A percentile compares a stretch with the other conserved stretches of the same genome.
Evolutionary conservation across 2,797 vertebrate species (phyloP).

Genomic region (Danio choprae): DNA sequence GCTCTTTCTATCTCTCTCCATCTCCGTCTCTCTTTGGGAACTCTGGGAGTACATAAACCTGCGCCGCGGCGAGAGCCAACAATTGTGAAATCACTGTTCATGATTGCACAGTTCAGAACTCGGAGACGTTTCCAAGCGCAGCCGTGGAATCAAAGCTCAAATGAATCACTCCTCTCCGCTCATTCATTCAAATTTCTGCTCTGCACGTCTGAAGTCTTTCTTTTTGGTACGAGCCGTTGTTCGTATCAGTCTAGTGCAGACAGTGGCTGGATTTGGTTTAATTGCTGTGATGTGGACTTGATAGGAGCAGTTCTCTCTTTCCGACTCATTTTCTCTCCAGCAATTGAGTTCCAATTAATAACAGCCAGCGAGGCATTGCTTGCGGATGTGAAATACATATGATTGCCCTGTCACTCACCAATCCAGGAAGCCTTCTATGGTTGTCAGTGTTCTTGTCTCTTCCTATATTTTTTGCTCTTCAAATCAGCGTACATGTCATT

Average conservation of each 20-base stretch:
- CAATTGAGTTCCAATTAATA: constrained; percentile 82
- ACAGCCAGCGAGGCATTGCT: constrained; percentile 75
- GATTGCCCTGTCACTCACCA: constrained; percentile 80
- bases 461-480: constrained; percentile 38
- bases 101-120: constrained; percentile 38
- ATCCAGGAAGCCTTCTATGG: constrained; percentile 66
- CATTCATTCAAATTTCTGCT: constrained; percentile 67
- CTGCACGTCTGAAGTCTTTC: constrained; percentile 31
- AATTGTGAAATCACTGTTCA: constrained; percentile 63
- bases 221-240: constrained; percentile 6
- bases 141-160: constrained; percentile 68
- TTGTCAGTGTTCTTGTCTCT: constrained; percentile 61
- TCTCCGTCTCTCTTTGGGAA: constrained; percentile 55
- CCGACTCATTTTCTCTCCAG: constrained; percentile 54
- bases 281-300: constrained; percentile 80
- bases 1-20: constrained; percentile 19
- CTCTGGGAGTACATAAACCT: constrained; percentile 48
- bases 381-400: constrained; percentile 74
- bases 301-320: constrained; percentile 66
- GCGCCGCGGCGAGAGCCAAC: constrained; percentile 52
- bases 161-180: constrained; percentile 67
- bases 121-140: constrained; percentile 35
- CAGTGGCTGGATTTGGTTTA: constrained; percentile 67
- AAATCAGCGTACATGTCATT: constrained; percentile 59
- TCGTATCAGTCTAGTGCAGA: constrained; percentile 59